phyloP scores from a whole-genome alignment of 2,113 vertebrate genomes.

The Artemisiospiza belli region DNA sequence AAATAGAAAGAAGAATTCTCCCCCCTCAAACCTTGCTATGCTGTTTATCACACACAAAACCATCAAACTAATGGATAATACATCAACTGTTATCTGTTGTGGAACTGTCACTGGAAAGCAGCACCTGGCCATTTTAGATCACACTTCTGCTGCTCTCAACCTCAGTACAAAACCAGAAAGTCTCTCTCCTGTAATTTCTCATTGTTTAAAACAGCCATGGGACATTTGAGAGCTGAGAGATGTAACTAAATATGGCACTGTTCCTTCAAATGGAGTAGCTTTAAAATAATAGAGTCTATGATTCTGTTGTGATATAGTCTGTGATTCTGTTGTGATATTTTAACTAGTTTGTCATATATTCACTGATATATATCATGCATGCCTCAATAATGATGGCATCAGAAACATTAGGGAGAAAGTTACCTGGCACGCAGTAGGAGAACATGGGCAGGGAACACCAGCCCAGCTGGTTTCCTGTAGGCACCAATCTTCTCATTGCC shows the following conservation, averaged over 20 bases:
- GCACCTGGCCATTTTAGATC: not conserved
- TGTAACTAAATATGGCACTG: not conserved
- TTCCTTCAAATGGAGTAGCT: not conserved
- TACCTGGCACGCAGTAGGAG: not conserved
- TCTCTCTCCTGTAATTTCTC: not conserved
- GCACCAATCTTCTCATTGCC: not conserved
- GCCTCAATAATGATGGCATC: not conserved
- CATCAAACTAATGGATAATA: not conserved
- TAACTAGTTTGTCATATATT: not conserved
- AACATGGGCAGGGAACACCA: not conserved
- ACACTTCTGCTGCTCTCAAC: not conserved
- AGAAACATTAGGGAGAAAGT: not conserved
- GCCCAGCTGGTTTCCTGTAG: not conserved
- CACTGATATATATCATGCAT: not conserved
- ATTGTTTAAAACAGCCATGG: not conserved
- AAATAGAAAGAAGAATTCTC: not conserved
- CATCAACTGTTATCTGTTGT: not conserved
- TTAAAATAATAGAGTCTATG: not conserved
- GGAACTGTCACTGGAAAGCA: not conserved
- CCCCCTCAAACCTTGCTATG: not conserved
- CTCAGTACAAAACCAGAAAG: not conserved
- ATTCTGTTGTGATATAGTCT: not conserved
- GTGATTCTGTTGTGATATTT: not conserved
- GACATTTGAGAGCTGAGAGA: not conserved
- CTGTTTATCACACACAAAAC: not conserved